Evolutionary conservation across 30 jellyfish, hydroid and myxozoan genomes (phyloP), one percentile per base, ranked within the genome.

Genomic region (Chrysaora quinquecirrha): DNA sequence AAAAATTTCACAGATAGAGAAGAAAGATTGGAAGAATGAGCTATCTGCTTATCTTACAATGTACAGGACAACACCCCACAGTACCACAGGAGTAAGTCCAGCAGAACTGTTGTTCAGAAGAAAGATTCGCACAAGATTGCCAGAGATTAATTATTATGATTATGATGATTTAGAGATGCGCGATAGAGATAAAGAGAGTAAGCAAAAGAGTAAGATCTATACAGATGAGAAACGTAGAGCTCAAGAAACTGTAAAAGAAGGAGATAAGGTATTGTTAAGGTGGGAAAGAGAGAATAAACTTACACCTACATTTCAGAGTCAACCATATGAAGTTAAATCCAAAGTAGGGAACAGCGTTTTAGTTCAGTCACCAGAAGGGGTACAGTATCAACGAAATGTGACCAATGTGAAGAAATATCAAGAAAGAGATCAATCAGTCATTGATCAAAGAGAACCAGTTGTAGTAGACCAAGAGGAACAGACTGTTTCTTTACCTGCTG

Each of bases 61-160:
- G 74, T 75, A 85, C 95, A 62, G 85, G 64, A 85, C 90, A 30
- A 75, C 87, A 73, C 89, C 89, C 18, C 95, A 83, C 64, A 34
- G 81, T 60, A 79, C 89, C 56, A 73, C 85, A n/a, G 90, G 90
- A 10, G 76, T 64, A 64, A 64, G 76, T 31, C 76, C 82, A 70
- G 82, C 73, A 33, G 82, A 70, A 70, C 67, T 70, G 72, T 33
- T 70, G 82, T 70, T 70, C 67, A 43, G 47, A 33, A 34, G 67
- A 70, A 70, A 70, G 82, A 34, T 43, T 27, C 82, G 67, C 67
- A 70, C 82, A 33, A 34, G 82, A 33, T 70, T 70, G 72, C 64
- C 82, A 29, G 64, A 43, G 64, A 70, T 70, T 70, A 72, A 70
- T 33, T 34, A 70, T 34, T 33, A 70, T 70, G 67, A 34, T 23